These are phyloP conservation scores for Myiotriccus ornatus DNA, from an alignment of 2,797 vertebrate species.

Conservation along the genomic window DNA sequence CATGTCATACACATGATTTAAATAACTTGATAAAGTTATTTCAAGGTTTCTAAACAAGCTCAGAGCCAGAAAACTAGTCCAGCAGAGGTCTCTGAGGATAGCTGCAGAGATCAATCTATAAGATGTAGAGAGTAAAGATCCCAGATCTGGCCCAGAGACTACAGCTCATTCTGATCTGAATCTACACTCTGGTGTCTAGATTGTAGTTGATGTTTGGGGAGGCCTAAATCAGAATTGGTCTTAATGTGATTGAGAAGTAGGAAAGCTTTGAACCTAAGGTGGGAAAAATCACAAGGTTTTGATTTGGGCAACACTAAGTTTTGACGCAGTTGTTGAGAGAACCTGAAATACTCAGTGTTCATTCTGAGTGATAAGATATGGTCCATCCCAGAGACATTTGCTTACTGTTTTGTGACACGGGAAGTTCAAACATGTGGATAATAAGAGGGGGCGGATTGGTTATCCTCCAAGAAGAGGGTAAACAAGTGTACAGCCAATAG, in stretches of 20 bases:
- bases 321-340: not conserved
- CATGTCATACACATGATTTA: not conserved
- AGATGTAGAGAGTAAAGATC: not conserved
- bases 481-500: not conserved
- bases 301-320: not conserved
- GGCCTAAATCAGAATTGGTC: not conserved
- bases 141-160: not conserved
- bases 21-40: not conserved
- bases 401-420: not conserved
- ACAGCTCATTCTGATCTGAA: not conserved
- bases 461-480: not conserved
- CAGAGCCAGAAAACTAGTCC: not conserved
- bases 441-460: not conserved
- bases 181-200: not conserved
- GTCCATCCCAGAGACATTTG: not conserved
- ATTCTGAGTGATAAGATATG: not conserved
- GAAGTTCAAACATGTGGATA: not conserved
- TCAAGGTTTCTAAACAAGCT: not conserved
- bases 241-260: not conserved
- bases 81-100: not conserved
- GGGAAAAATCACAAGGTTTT: not conserved
- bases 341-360: not conserved
- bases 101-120: not conserved
- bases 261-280: not conserved
- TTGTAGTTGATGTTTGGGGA: accelerated